Evolutionary conservation across 2,888 invertebrate species (phyloP), one percentile per base, ranked within the genome.

Genomic region (Rhingia campestris): DNA sequence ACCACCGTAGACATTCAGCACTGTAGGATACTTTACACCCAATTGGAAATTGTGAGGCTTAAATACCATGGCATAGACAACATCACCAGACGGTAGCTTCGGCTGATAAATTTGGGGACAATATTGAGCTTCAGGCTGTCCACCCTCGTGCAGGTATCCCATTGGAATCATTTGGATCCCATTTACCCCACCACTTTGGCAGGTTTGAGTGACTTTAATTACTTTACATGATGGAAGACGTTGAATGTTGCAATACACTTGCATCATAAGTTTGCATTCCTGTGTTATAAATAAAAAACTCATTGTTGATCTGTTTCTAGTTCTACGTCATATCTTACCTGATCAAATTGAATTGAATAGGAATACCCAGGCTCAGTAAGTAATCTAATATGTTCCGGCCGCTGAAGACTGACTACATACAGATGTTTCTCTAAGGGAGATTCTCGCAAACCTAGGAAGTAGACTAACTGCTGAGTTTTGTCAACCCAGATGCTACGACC

Each of bases 1-100:
- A 0, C 99, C 99, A 3, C 98, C 99, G 90, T 99, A 99, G 67
- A 99, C 97, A 91, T 98, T 98, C 61, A 99, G 93, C 80, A 99
- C 95, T 12, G 98, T 98, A 0, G 99, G 99, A 92, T 98, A 97
- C 79, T 91, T 91, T n/a, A 91, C 89, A 22, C 91, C 92, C 72
- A 91, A 75, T 87, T 93, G 93, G 88, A 94, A 95, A 89, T 94
- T 94, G 89, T 95, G 94, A 2, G 97, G 97, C 88, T 96, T 96
- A 92, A 98, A 98, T 86, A 98, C 95, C 95, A 98, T 96, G 54
- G 98, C 97, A 88, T 96, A 95, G 73, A 97, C 92, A 12, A 93
- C 93, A 87, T 95, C 94, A 5, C 95, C 96, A 6, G 94, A 94
- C 70, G 93, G 92, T 87, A 95, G 93, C 88, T 94, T 93, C 87